These are phyloP conservation scores for Drosophila bocki DNA, from an alignment of 1,140 invertebrate genomes.

Conservation along the genomic window DNA sequence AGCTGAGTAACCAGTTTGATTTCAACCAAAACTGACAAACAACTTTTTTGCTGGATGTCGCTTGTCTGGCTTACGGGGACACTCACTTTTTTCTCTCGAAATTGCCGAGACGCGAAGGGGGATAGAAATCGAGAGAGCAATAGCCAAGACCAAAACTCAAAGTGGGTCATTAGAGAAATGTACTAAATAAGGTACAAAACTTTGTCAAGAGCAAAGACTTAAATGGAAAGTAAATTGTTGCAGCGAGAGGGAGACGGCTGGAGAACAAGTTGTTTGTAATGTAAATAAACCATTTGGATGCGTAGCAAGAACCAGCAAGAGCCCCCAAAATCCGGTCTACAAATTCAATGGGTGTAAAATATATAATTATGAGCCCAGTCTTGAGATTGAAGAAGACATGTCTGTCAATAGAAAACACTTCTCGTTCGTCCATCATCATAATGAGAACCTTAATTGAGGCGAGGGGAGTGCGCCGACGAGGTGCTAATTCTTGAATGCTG, in stretches of 20 bases:
- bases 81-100: constrained; percentile 66
- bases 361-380: constrained; percentile 53
- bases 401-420: constrained; percentile 23
- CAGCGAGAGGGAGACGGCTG: constrained; percentile 14
- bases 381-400: constrained; percentile 6
- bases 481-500: constrained; percentile 62
- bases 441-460: constrained; percentile 60
- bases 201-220: constrained; percentile 77
- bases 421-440: constrained; percentile 10
- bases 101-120: constrained; percentile 25
- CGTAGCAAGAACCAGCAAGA: constrained; percentile 47
- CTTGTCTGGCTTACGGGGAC: constrained; percentile 75
- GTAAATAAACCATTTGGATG: constrained; percentile 82
- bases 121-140: constrained; percentile 24
- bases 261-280: constrained; percentile 69
- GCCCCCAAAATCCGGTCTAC: constrained; percentile 67
- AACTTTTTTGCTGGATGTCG: constrained; percentile 67
- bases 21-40: constrained; percentile 81
- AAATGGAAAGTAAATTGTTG: constrained; percentile 80
- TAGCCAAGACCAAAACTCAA: constrained; percentile 74
- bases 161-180: constrained; percentile 83
- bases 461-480: constrained; percentile 22
- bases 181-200: constrained; percentile 83
- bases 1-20: constrained; percentile 80
- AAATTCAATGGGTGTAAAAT: constrained; percentile 71